A percentile compares a stretch with the other conserved stretches of the same genome.
Evolutionary conservation across 2,113 vertebrate genomes (phyloP).

Genomic region (Leptosomus discolor): DNA sequence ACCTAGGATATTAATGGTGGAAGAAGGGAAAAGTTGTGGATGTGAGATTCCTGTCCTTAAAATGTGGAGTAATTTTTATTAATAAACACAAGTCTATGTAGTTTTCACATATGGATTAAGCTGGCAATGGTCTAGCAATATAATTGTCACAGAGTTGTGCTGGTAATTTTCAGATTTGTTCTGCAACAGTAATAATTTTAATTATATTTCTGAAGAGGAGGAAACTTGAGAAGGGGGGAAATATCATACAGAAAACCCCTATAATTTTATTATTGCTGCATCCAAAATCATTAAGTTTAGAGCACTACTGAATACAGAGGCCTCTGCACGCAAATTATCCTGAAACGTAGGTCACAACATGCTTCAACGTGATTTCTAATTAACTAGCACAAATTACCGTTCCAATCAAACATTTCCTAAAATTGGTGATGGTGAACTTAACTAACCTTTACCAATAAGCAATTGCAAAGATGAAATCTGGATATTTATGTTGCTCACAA

Average conservation of each 20-base stretch:
- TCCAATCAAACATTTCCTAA: constrained; percentile 1
- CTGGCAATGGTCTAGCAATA: background rate
- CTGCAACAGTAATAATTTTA: background rate
- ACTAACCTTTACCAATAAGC: constrained; percentile 78
- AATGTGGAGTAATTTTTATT: background rate
- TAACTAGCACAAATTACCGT: constrained; percentile 4
- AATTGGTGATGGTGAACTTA: background rate
- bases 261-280: background rate
- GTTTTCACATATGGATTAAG: background rate
- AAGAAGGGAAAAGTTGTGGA: background rate
- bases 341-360: constrained; percentile 2
- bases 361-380: background rate
- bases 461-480: constrained; percentile 64
- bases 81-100: background rate
- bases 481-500: constrained; percentile 64
- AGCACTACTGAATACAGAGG: background rate
- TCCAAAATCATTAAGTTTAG: background rate
- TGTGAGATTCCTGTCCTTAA: background rate
- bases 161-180: constrained; percentile 19
- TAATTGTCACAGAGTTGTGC: background rate
- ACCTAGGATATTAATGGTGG: background rate
- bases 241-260: background rate
- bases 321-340: background rate
- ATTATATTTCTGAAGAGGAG: background rate
- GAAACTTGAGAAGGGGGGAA: background rate